Evolutionary conservation across 2,113 vertebrate species (phyloP).

Genomic region (Chloebia gouldiae): DNA sequence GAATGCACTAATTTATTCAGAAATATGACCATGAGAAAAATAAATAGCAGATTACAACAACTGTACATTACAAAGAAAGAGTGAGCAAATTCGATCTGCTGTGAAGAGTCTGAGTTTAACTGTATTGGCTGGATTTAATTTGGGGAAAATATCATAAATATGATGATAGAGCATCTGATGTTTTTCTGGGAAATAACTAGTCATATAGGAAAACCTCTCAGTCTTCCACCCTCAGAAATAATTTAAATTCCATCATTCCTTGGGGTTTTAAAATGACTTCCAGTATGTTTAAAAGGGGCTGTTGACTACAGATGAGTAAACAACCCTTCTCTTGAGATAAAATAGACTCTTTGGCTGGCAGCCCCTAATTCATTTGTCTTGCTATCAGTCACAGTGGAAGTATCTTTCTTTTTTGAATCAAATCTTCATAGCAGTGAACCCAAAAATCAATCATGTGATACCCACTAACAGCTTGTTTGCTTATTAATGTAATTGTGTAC

Average conservation of each 20-base stretch:
- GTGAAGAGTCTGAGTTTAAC: background rate
- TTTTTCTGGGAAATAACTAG: slow-evolving; percentile 12
- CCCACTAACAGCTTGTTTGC: background rate
- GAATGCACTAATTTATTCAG: background rate
- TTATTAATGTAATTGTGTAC: background rate
- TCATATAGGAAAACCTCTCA: background rate
- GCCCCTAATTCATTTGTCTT: background rate
- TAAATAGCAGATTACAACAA: background rate
- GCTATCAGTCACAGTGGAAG: background rate
- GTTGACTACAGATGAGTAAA: slow-evolving; percentile 1
- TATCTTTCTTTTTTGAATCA: background rate
- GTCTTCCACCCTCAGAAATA: background rate
- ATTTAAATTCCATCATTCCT: background rate
- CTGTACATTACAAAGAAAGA: background rate
- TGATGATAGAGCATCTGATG: background rate
- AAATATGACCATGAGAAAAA: background rate
- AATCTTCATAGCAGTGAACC: background rate
- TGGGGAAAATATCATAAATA: background rate
- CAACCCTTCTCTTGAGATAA: background rate
- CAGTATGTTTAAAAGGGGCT: background rate
- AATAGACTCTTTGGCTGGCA: background rate
- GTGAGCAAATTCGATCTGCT: background rate
- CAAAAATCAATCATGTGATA: background rate
- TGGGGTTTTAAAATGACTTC: slow-evolving; percentile 1
- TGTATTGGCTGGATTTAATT: background rate